A percentile compares a stretch with the other conserved stretches of the same genome.
phyloP scores from a whole-genome alignment of 2,797 vertebrate species.

The Macropus fuliginosus region DNA sequence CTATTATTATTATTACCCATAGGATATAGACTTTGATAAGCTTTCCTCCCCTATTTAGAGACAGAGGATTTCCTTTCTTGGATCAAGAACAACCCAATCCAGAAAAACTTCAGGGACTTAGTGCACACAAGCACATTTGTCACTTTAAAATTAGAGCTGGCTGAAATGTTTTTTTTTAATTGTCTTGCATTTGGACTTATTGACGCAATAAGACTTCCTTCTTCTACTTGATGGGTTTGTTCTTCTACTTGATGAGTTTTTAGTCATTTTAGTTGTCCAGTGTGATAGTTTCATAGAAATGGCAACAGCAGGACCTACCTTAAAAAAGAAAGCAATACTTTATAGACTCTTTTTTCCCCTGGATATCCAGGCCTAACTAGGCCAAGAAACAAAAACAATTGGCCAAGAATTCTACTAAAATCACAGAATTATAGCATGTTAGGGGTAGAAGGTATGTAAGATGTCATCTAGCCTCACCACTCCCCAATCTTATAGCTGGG shows the following conservation, averaged over 20 bases:
- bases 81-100: not conserved
- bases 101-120: not conserved
- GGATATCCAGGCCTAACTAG: not conserved
- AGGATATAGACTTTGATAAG: not conserved
- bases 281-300: not conserved
- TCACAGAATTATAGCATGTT: not conserved
- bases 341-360: slow-evolving; percentile 29
- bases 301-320: not conserved
- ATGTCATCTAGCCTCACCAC: not conserved
- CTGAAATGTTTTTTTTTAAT: not conserved
- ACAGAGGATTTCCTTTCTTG: not conserved
- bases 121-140: not conserved
- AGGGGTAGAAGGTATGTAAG: not conserved
- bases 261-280: not conserved
- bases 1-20: not conserved
- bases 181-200: not conserved
- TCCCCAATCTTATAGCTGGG: not conserved
- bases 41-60: not conserved
- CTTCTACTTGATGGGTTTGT: not conserved
- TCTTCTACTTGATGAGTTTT: slow-evolving; percentile 1
- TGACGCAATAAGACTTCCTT: slow-evolving; percentile 7
- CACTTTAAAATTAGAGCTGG: slow-evolving; percentile 12
- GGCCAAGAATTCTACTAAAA: slow-evolving; percentile 44
- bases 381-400: not conserved
- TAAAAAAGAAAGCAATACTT: not conserved